Evolutionary conservation across 2,113 vertebrate genomes (phyloP).

Genomic region (Aegypius monachus): DNA sequence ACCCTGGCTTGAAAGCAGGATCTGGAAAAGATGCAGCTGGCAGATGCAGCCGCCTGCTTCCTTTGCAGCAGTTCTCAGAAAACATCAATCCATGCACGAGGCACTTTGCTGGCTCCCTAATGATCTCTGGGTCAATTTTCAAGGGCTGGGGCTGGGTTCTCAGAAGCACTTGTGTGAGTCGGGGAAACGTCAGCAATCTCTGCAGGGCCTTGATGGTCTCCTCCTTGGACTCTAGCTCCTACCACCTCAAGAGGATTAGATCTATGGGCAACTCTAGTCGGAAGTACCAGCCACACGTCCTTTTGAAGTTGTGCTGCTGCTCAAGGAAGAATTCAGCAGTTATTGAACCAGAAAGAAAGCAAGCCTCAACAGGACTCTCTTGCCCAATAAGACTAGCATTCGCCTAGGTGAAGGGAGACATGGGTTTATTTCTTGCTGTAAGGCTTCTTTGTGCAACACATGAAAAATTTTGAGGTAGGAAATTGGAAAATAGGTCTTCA

Average conservation of each 20-base stretch:
- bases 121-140: slow-evolving; percentile 29
- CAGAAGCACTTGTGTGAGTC: not conserved
- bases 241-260: not conserved
- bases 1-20: not conserved
- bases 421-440: not conserved
- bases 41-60: slow-evolving; percentile 10
- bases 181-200: not conserved
- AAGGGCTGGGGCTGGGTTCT: not conserved
- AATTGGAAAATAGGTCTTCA: not conserved
- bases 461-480: not conserved
- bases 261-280: not conserved
- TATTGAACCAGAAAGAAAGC: not conserved
- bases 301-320: not conserved
- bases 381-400: not conserved
- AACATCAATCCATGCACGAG: slow-evolving; percentile 1
- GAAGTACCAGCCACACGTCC: not conserved
- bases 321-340: not conserved
- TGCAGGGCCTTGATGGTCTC: not conserved
- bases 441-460: not conserved
- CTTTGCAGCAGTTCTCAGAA: slow-evolving; percentile 47
- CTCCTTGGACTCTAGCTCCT: not conserved
- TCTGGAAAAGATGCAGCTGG: slow-evolving; percentile 44
- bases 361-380: accelerated
- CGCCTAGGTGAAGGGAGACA: not conserved
- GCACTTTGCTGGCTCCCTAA: slow-evolving; percentile 27